Evolutionary conservation across 2,797 vertebrate genomes (phyloP), one percentile per base, ranked within the genome.

Genomic region (Sebastes diaconus): DNA sequence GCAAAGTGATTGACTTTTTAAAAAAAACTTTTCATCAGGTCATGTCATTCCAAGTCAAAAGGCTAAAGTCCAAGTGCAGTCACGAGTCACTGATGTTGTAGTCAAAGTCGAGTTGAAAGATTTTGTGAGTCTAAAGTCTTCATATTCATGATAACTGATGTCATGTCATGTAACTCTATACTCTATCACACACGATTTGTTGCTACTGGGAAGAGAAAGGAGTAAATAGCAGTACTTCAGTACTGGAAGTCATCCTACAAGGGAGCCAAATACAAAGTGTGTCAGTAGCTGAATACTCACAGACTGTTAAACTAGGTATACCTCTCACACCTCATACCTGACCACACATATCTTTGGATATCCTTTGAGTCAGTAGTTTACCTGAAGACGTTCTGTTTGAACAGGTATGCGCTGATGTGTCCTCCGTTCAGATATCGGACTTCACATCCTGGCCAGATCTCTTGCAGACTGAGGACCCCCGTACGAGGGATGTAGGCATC

Each of bases 391-490:
- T 97, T 97, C 95, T 99, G 98, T 93, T 99, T 99, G 83, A 99
- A 99, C 77, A 99, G 97, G 86, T 99, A 99, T 60, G 98, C 98
- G 81, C 98, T 99, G 92, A 99, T 84, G 88, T 99, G 98, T 82
- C 98, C 98, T 68, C 98, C 98, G 18, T 97, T 96, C 83, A 99
- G 94, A 82, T 97, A 99, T 13, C 98, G 88, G 73, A 99, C 94
- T 93, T 99, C 98, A 95, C 98, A 99, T 1, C 96, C 97, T 0
- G 98, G 98, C 98, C 98, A 99, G 78, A 99, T 98, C 92, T 99
- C 98, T 81, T 97, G 97, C 63, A 99, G 95, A 84, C 98, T 97
- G 59, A 97, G 96, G 67, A 99, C 98, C 2, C 98, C 98, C 1
- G 97, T 95, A 22, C 98, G 96, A 77, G 98, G 98, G 82, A 99